Percentiles rank a stretch among this genome's conserved stretches.
phyloP scores from a whole-genome alignment of 2,888 invertebrate genomes.

The Heliconius aoede region DNA sequence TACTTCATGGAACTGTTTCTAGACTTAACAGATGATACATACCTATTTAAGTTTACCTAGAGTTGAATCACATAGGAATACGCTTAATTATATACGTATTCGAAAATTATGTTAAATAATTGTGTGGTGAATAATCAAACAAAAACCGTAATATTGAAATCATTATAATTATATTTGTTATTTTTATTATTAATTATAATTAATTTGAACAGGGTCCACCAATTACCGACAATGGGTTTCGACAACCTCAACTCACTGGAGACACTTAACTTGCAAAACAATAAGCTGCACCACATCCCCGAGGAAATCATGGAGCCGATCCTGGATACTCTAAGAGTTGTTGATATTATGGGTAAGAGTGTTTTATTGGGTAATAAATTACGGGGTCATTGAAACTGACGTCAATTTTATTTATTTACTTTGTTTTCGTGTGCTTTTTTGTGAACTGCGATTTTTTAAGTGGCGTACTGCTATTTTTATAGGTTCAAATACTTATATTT shows the following conservation, averaged over 20 bases:
- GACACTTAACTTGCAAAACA: conserved; percentile 93
- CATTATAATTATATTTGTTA: background rate
- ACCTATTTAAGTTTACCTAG: background rate
- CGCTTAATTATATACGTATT: no score
- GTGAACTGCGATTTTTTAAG: background rate
- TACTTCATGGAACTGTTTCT: background rate
- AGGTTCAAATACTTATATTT: background rate
- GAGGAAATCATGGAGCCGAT: conserved; percentile 95
- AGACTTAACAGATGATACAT: background rate
- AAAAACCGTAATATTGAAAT: background rate
- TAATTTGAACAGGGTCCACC: conserved; percentile 86
- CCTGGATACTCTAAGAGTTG: conserved; percentile 92
- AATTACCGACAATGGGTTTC: conserved; percentile 91
- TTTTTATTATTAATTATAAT: background rate
- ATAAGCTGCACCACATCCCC: conserved; percentile 91
- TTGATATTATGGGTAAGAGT: conserved; percentile 92
- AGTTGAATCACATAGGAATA: background rate
- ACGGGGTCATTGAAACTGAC: background rate
- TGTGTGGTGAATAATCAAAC: no score
- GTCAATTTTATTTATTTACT: background rate
- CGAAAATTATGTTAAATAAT: no score
- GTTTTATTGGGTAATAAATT: background rate
- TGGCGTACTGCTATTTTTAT: background rate
- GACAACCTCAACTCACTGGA: conserved; percentile 95
- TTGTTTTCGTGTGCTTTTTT: background rate